Percentiles rank a stretch among this genome's conserved stretches.
Evolutionary conservation across 2,113 vertebrate species (phyloP).

Genomic region (Corvus moneduloides): DNA sequence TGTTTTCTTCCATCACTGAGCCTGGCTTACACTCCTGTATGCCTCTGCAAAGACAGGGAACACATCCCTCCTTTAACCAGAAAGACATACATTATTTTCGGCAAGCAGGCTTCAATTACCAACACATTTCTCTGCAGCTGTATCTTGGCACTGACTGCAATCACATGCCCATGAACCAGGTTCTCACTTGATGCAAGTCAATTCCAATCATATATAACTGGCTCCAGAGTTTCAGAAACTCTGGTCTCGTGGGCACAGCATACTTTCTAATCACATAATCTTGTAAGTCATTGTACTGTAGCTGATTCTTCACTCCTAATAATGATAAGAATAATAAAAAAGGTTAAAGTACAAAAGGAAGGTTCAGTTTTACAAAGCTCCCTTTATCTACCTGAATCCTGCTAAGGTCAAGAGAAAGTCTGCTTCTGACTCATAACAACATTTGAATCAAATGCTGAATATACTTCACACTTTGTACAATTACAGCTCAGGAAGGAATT

Average conservation of each 20-base stretch:
- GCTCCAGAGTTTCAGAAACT: neutral
- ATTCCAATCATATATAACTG: neutral
- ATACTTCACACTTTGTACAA: neutral
- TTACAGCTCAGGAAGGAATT: neutral
- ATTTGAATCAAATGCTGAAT: neutral
- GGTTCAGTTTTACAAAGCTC: neutral
- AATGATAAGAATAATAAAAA: neutral
- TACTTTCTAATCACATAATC: neutral
- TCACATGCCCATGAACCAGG: neutral
- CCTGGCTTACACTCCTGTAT: neutral
- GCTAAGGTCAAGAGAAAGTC: neutral
- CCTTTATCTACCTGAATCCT: neutral
- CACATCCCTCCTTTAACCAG: neutral
- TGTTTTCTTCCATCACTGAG: neutral
- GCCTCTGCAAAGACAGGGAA: neutral
- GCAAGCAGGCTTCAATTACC: neutral
- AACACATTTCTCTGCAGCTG: neutral
- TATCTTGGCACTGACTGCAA: neutral
- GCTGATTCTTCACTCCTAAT: neutral
- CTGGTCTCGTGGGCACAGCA: neutral
- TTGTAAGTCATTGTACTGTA: neutral
- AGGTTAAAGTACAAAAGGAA: neutral
- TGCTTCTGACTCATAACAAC: neutral
- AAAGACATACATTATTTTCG: neutral
- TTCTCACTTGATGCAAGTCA: neutral